Conservation (phyloP, 1,140 invertebrate species). For the Parapsyche elsis region DNA sequence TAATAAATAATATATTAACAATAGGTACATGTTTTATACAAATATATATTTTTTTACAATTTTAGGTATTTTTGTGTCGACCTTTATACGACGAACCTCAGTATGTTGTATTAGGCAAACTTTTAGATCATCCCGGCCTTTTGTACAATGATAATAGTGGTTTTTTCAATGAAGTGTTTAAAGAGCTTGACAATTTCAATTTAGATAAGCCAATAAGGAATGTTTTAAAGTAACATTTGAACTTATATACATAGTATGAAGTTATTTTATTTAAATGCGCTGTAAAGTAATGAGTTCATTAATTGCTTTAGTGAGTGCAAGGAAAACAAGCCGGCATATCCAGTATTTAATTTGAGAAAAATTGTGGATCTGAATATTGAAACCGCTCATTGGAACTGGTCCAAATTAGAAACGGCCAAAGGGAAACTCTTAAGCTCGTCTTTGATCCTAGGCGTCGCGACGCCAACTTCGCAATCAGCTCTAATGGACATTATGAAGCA, state of each 20-base stretch:
- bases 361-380: constrained; percentile 72
- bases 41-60: constrained; percentile 11
- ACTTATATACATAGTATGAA: constrained; percentile 4
- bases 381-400: constrained; percentile 72
- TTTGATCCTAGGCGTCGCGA: constrained; percentile 35
- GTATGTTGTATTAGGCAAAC: constrained; percentile 69
- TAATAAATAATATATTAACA: background rate
- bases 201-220: constrained; percentile 64
- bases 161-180: constrained; percentile 70
- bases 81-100: constrained; percentile 71
- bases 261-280: background rate
- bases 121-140: constrained; percentile 72
- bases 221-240: constrained; percentile 60
- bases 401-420: constrained; percentile 60
- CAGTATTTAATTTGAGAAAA: constrained; percentile 76
- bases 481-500: constrained; percentile 74
- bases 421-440: constrained; percentile 17
- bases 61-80: constrained; percentile 71
- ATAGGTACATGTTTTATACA: too few relatives aligned
- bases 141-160: constrained; percentile 67
- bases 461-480: constrained; percentile 60
- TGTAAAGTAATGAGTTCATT: background rate
- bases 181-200: constrained; percentile 63
- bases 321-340: constrained; percentile 75
- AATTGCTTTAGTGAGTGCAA: constrained; percentile 72